Evolutionary conservation across 2,113 vertebrate genomes (phyloP).

Genomic region (Muntiacus muntjak): DNA sequence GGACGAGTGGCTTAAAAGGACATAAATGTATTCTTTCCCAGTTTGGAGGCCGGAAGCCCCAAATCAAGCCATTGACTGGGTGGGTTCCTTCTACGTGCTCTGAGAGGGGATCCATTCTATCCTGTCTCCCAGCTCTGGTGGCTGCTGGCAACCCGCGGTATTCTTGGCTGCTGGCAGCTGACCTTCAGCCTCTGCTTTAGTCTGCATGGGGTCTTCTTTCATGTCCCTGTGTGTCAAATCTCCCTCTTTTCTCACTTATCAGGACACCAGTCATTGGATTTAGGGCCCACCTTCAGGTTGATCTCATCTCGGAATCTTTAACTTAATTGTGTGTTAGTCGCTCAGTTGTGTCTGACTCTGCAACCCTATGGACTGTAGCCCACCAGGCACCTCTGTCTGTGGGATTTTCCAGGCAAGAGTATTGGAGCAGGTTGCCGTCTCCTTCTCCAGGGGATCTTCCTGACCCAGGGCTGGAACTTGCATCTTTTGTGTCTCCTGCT

Average conservation of each 20-base stretch:
- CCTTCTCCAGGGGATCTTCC: background rate
- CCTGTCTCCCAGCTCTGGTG: background rate
- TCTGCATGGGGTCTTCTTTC: background rate
- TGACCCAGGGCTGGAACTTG: background rate
- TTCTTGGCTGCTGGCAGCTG: background rate
- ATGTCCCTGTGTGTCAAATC: background rate
- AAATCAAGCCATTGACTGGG: too few relatives aligned
- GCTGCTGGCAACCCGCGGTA: rapidly evolving
- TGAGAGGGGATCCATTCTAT: background rate
- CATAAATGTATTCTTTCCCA: background rate
- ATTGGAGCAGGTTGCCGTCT: background rate
- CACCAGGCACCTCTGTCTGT: background rate
- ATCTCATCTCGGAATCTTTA: background rate
- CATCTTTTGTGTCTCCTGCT: background rate
- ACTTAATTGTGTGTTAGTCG: background rate
- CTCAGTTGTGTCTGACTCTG: background rate
- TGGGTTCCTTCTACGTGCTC: background rate
- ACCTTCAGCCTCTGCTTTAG: background rate
- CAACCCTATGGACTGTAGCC: background rate
- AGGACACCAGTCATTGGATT: background rate
- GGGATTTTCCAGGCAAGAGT: background rate
- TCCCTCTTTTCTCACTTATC: background rate
- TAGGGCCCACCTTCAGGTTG: background rate
- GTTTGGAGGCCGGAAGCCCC: background rate
- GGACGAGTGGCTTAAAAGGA: background rate